phyloP scores from a whole-genome alignment of 1,140 invertebrate genomes.

The Phymorhynchus buccinoides region DNA sequence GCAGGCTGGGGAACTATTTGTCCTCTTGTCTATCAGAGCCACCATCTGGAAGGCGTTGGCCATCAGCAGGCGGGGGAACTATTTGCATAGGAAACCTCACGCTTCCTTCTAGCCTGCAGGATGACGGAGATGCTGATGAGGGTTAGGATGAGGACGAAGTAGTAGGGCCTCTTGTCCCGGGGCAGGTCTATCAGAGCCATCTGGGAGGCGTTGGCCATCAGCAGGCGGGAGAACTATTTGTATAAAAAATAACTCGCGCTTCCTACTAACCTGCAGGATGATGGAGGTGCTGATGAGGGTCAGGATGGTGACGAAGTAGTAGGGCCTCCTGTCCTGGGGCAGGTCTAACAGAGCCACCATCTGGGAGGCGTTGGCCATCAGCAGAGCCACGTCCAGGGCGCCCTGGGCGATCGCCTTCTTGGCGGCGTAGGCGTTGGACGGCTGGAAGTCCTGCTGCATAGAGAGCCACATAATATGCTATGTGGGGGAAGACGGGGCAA shows the following conservation, averaged over 20 bases:
- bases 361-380: neutral
- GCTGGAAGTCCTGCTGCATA: neutral
- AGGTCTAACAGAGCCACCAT: constrained; percentile 17
- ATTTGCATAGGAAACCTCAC: too few relatives aligned
- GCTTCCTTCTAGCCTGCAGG: too few relatives aligned
- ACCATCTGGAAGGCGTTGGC: neutral
- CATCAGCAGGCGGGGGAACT: too few relatives aligned
- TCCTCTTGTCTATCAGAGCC: neutral
- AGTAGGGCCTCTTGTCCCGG: neutral
- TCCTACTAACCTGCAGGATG: constrained; percentile 42
- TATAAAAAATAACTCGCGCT: too few relatives aligned
- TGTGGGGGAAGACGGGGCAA: too few relatives aligned
- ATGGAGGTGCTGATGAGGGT: neutral
- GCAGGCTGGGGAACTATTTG: too few relatives aligned
- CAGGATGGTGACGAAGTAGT: neutral
- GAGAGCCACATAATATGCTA: too few relatives aligned
- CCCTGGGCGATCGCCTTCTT: constrained; percentile 59
- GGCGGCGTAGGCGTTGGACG: constrained; percentile 43
- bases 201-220: neutral
- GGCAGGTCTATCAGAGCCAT: neutral
- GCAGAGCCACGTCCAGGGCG: constrained; percentile 55
- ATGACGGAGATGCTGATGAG: neutral
- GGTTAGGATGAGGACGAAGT: neutral
- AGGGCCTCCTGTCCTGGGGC: neutral
- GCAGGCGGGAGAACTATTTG: too few relatives aligned